phyloP scores from a whole-genome alignment of 2,888 invertebrate species.

The Pachymerium ferrugineum region DNA sequence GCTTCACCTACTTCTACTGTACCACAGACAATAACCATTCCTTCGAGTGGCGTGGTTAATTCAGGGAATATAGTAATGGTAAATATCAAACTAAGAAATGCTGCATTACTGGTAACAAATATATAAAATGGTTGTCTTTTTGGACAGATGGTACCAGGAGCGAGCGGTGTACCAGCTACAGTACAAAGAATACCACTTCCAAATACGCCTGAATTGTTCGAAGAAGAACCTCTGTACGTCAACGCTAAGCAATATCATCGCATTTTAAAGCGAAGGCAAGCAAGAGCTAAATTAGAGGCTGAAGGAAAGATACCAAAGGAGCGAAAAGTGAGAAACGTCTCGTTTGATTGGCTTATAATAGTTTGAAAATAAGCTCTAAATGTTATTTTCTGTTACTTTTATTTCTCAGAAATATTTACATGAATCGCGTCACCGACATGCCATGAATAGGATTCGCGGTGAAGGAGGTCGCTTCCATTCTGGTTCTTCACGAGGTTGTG shows the following conservation, averaged over 20 bases:
- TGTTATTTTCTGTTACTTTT: conserved; percentile 35
- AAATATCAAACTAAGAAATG: conserved; percentile 1
- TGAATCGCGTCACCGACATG: conserved; percentile 92
- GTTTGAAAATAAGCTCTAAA: neutral
- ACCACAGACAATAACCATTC: conserved; percentile 39
- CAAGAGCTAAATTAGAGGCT: conserved; percentile 89
- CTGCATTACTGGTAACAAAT: neutral
- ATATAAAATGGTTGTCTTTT: conserved; percentile 41
- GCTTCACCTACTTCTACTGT: conserved; percentile 38
- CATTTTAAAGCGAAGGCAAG: conserved; percentile 88
- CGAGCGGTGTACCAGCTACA: conserved; percentile 42
- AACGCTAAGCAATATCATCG: conserved; percentile 89
- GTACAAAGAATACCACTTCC: conserved; percentile 55
- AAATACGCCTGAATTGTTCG: conserved; percentile 60
- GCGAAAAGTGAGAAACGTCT: conserved; percentile 61
- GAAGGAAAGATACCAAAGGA: conserved; percentile 95
- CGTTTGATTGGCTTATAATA: neutral
- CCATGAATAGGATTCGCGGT: conserved; percentile 93
- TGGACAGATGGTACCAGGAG: conserved; percentile 57
- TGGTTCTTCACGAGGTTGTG: conserved; percentile 45
- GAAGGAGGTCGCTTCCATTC: conserved; percentile 95
- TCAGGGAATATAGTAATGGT: conserved; percentile 42
- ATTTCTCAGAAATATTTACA: conserved; percentile 88
- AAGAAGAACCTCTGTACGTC: conserved; percentile 95
- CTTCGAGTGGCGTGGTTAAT: conserved; percentile 37